Evolutionary conservation across 2,888 invertebrate species (phyloP).

Genomic region (Orgyia antiqua): DNA sequence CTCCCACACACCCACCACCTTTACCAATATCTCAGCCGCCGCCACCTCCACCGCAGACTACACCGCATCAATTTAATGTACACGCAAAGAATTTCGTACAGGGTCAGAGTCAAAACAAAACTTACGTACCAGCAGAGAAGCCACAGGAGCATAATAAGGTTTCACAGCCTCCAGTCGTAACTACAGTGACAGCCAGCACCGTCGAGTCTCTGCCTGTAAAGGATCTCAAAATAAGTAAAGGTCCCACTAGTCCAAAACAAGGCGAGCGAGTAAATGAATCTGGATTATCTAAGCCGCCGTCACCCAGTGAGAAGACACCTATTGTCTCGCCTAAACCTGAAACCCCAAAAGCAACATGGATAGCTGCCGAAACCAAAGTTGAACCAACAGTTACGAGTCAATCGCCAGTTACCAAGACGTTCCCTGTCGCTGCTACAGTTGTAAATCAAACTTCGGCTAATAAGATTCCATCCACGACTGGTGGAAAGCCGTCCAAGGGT

Average conservation of each 20-base stretch:
- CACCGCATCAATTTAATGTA: constrained; percentile 68
- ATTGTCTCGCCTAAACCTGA: constrained; percentile 47
- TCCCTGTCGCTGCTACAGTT: constrained; percentile 39
- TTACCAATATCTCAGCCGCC: constrained; percentile 52
- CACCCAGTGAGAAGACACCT: constrained; percentile 41
- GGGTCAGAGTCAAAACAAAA: constrained; percentile 48
- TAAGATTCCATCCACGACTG: constrained; percentile 45
- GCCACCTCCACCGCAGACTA: constrained; percentile 39
- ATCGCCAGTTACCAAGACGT: constrained; percentile 40
- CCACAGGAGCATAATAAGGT: constrained; percentile 43
- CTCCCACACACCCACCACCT: constrained; percentile 53
- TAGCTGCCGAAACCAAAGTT: constrained; percentile 38
- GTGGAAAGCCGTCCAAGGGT: constrained; percentile 53
- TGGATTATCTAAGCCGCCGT: constrained; percentile 33
- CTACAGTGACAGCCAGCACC: constrained; percentile 31
- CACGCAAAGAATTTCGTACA: constrained; percentile 73
- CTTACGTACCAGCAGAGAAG: constrained; percentile 44
- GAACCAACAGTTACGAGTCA: constrained; percentile 24
- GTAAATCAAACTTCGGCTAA: constrained; percentile 37
- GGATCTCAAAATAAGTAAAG: constrained; percentile 61
- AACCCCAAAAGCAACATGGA: constrained; percentile 52
- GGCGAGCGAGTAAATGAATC: constrained; percentile 38
- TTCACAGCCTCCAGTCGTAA: constrained; percentile 35
- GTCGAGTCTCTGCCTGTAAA: constrained; percentile 62
- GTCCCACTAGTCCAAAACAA: constrained; percentile 60